These are phyloP conservation scores for Plagiodera versicolora DNA, from an alignment of 2,888 invertebrate genomes.

Conservation along the genomic window DNA sequence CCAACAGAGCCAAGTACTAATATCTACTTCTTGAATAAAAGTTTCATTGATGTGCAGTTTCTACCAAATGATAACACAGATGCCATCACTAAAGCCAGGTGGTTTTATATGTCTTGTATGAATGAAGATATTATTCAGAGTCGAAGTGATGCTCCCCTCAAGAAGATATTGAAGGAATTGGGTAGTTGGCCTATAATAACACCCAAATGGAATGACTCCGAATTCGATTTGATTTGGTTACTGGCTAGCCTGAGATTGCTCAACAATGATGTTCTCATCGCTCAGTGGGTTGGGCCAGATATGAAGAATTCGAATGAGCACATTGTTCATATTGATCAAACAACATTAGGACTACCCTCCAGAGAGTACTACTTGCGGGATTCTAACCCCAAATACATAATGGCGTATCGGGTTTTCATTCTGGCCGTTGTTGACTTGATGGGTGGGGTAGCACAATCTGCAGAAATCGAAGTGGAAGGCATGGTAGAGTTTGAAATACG, in stretches of 20 bases:
- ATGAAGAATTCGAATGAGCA: slow-evolving; percentile 91
- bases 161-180: slow-evolving; percentile 67
- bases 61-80: slow-evolving; percentile 48
- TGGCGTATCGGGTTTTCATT: slow-evolving; percentile 81
- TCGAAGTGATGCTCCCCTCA: slow-evolving; percentile 71
- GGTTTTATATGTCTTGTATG: slow-evolving; percentile 85
- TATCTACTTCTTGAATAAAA: slow-evolving; percentile 20
- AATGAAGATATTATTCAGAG: slow-evolving; percentile 65
- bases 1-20: slow-evolving; percentile 5
- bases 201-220: slow-evolving; percentile 63
- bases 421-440: slow-evolving; percentile 71
- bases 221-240: slow-evolving; percentile 73
- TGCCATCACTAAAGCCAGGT: slow-evolving; percentile 79
- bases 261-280: slow-evolving; percentile 84
- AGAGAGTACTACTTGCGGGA: slow-evolving; percentile 73
- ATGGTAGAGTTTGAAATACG: slow-evolving; percentile 79
- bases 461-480: slow-evolving; percentile 67
- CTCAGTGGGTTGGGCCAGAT: slow-evolving; percentile 87
- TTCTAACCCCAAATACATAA: slow-evolving; percentile 67
- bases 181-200: slow-evolving; percentile 89
- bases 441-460: slow-evolving; percentile 67
- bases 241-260: slow-evolving; percentile 75
- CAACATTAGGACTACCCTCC: slow-evolving; percentile 75
- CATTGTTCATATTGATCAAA: slow-evolving; percentile 88
- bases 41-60: slow-evolving; percentile 32